Percentiles rank a stretch among this genome's conserved stretches.
Conservation (phyloP, 2,888 invertebrate species). For the Noctua fimbriata region DNA sequence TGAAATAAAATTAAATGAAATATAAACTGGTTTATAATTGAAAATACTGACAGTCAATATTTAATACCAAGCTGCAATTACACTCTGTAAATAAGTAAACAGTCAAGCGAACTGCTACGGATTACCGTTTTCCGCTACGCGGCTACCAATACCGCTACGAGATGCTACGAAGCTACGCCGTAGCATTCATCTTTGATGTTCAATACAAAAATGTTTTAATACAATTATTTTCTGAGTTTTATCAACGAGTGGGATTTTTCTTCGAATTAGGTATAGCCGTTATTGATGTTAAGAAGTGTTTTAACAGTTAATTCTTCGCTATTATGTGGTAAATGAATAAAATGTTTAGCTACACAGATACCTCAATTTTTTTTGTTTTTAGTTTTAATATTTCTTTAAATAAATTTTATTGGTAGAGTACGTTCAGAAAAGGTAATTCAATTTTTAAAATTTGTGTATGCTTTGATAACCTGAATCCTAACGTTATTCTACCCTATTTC, state of each 20-base stretch:
- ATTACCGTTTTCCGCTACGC: slow-evolving; percentile 43
- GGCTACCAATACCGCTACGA: slow-evolving; percentile 44
- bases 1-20: neutral
- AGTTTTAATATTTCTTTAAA: neutral
- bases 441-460: neutral
- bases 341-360: neutral
- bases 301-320: neutral
- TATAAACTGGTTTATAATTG: neutral
- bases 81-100: slow-evolving; percentile 16
- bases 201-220: neutral
- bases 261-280: neutral
- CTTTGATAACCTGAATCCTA: neutral
- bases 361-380: too few relatives aligned
- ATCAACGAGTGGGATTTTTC: neutral
- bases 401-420: neutral
- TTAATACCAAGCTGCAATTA: slow-evolving; percentile 17
- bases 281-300: neutral
- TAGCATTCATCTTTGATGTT: slow-evolving; percentile 29
- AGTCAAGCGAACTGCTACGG: slow-evolving; percentile 24
- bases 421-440: too few relatives aligned
- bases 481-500: slow-evolving; percentile 8
- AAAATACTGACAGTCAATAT: neutral
- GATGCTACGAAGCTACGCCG: slow-evolving; percentile 46
- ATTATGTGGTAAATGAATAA: neutral
- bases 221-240: neutral